These are phyloP conservation scores for Hanleya hanleyi DNA, from an alignment of 2,888 invertebrate species.

Conservation along the genomic window DNA sequence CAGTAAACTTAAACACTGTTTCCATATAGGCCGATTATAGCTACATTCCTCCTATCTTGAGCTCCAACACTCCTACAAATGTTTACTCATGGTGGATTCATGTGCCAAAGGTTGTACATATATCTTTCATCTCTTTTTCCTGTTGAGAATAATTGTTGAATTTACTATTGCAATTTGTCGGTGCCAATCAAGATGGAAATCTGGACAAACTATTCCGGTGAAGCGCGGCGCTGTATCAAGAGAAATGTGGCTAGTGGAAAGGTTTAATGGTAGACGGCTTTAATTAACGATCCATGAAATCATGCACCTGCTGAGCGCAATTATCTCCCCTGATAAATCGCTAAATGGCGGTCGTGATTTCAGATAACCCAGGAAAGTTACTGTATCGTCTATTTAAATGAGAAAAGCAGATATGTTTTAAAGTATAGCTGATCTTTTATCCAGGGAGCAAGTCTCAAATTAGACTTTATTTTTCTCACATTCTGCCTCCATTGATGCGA, in stretches of 20 bases:
- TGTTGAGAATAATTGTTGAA: background rate
- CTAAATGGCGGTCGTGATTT: background rate
- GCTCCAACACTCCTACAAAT: background rate
- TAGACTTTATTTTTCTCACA: too few species aligned
- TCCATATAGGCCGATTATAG: too few species aligned
- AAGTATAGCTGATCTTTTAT: too few species aligned
- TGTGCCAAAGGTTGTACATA: background rate
- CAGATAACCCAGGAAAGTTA: too few species aligned
- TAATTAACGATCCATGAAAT: slow-evolving; percentile 3
- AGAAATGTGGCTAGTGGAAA: too few species aligned
- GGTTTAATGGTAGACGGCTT: too few species aligned
- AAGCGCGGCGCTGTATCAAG: too few species aligned
- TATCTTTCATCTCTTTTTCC: background rate
- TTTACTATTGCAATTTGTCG: slow-evolving; percentile 1
- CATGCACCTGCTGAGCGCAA: background rate
- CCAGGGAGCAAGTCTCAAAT: too few species aligned
- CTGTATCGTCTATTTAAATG: too few species aligned
- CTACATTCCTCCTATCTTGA: background rate
- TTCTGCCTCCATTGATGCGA: too few species aligned
- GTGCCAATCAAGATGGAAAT: slow-evolving; percentile 5
- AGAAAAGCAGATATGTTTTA: slow-evolving; percentile 6
- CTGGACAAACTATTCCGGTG: too few species aligned
- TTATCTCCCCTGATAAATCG: slow-evolving; percentile 7
- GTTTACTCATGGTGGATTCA: background rate
- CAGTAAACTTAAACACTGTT: too few species aligned